Percentiles rank a stretch among this genome's conserved stretches.
phyloP scores from a whole-genome alignment of 1,140 invertebrate genomes.

The Helicorthomorpha holstii region DNA sequence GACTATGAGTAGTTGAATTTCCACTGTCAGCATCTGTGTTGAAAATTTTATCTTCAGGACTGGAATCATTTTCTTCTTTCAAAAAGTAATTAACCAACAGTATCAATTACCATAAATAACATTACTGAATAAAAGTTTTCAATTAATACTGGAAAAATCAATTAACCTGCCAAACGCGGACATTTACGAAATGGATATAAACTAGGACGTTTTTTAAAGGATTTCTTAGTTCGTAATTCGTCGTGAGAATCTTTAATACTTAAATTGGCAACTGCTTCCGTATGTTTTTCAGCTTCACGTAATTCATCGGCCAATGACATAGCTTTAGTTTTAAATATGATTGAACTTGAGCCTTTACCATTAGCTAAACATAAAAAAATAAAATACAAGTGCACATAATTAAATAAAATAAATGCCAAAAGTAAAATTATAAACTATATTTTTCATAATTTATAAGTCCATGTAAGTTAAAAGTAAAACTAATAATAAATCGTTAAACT shows the following conservation, averaged over 20 bases:
- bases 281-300: background rate
- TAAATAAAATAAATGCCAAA: no score
- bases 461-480: no score
- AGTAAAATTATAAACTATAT: no score
- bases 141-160: no score
- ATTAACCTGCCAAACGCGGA: background rate
- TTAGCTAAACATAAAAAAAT: no score
- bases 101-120: no score
- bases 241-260: background rate
- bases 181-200: background rate
- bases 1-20: constrained; percentile 73
- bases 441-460: no score
- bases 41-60: constrained; percentile 60
- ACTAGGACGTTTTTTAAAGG: background rate
- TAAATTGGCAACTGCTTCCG: background rate
- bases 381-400: no score
- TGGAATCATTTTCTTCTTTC: constrained; percentile 52
- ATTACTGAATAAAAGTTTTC: no score
- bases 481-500: no score
- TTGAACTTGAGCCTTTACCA: no score
- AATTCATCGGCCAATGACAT: constrained; percentile 7
- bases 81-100: no score
- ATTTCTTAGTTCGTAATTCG: background rate
- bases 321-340: constrained; percentile 29
- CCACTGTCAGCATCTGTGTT: constrained; percentile 64